Evolutionary conservation across 2,797 vertebrate genomes (phyloP), one percentile per base, ranked within the genome.

Genomic region (Steatocranus sp.): DNA sequence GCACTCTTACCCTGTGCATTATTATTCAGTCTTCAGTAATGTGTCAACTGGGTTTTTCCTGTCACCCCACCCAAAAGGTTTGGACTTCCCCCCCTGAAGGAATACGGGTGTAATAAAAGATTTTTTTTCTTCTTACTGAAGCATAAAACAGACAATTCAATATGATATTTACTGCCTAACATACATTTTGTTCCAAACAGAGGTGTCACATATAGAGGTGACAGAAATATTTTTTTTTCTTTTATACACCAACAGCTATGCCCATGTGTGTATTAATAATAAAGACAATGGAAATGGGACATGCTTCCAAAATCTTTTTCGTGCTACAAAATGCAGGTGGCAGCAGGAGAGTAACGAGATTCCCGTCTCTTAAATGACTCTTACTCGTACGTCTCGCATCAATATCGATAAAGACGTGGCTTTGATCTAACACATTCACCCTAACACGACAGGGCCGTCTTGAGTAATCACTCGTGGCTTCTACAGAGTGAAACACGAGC

Each of bases 381-480:
- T 1, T n/a, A 61, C 30, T 63, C 4, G 1, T 61, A 61, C 10
- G 9, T 30, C 63, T 25, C 5, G 0, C 14, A 15, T 46, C 1
- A 6, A 25, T 70, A 27, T 43, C 14, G 23, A 70, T 30, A 30
- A 73, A 73, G 41, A 73, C 34, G 3, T 8, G 17, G 68, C 25
- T 73, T 48, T 73, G 68, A 73, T 48, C 41, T n/a, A 48, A 73
- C 23, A 73, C 23, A 8, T 46, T 46, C 23, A 48, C 10, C 68
- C 68, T 30, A 30, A 48, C 23, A 43, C 17, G 15, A 70, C 41
- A 17, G 68, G 63, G 77, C n/a, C 4, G 25, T 58, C 75, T 34
- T 82, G 87, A 81, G 80, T 83, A 74, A 86, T 83, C 68, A 36
- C 20, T 73, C 30, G 51, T 48, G 66, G 73, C 38, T 83, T 68